Evolutionary conservation across 1,140 invertebrate species (phyloP), one percentile per base, ranked within the genome.

Genomic region (Andricus grossulariae): DNA sequence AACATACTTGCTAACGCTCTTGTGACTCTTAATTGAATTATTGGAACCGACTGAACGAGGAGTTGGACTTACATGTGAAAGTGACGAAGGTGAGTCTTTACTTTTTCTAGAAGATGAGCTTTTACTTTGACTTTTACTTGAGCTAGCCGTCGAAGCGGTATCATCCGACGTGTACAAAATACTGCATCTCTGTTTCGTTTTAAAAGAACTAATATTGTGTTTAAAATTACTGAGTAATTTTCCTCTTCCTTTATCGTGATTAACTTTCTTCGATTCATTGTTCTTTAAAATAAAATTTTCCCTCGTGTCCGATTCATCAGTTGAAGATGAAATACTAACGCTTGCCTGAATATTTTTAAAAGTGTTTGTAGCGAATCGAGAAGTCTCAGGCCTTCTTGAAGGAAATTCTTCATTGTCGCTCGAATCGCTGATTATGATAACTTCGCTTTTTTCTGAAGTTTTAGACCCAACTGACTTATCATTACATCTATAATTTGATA

Each of bases 341-440:
- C 19, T 66, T 1, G 25, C n/a, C 3, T 66, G 21, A 16, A 66
- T 6, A 16, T 39, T 66, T 66, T 66, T 66, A 39, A 39, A 39
- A 66, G 6, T n/a, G n/a, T 7, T 13, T 3, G 57, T 25, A 7
- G 16, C 19, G 25, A 54, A 54, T 54, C n/a, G 52, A 54, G 52
- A 54, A 18, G 13, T 57, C 25, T 45, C 8, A 7, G 55, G 2
- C 18, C 45, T 39, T 25, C n/a, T 39, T 39, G 39, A n/a, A 4
- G 39, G 39, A 66, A 60, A 32, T 8, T 54, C 18, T 0, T 55
- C 54, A 66, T 66, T 39, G 13, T 84, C 85, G 73, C 84, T 87
- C 0, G 85, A 87, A 25, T 87, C 85, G 50, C 84, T 85, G 19
- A 85, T 85, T 6, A 85, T 66, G 12, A 85, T 84, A 3, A 85